Conservation (phyloP, 2,797 vertebrate genomes). For the Sebastes variabilis region DNA sequence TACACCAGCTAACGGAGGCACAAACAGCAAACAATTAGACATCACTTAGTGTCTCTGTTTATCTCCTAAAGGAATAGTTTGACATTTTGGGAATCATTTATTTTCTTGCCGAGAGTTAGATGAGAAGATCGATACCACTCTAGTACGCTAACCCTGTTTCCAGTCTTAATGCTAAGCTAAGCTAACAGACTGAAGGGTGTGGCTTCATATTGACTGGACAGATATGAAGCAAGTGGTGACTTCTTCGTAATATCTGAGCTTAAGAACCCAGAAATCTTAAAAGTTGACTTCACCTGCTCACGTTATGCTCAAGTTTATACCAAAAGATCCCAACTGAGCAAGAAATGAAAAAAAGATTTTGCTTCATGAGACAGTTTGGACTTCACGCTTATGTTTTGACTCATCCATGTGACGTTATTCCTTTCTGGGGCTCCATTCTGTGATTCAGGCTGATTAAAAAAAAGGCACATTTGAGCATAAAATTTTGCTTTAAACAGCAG, state of each 20-base stretch:
- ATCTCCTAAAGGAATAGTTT: neutral
- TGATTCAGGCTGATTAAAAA: neutral
- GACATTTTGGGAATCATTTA: neutral
- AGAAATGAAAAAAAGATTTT: neutral
- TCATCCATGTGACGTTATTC: neutral
- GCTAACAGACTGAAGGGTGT: too few species aligned
- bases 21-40: neutral
- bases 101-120: neutral
- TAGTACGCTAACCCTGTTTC: neutral
- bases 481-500: conserved; percentile 13
- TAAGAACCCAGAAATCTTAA: neutral
- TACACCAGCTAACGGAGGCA: conserved; percentile 85
- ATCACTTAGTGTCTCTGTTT: neutral
- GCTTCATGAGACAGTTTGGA: neutral
- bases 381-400: conserved; percentile 11
- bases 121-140: neutral
- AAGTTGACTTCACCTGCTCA: neutral
- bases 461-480: neutral
- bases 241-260: neutral
- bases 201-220: too few species aligned
- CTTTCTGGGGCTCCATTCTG: neutral
- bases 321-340: neutral
- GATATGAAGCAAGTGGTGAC: neutral
- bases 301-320: neutral
- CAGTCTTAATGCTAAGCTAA: too few species aligned